Conservation (phyloP, 1,140 invertebrate species). For the Drosophila lacertosa region DNA sequence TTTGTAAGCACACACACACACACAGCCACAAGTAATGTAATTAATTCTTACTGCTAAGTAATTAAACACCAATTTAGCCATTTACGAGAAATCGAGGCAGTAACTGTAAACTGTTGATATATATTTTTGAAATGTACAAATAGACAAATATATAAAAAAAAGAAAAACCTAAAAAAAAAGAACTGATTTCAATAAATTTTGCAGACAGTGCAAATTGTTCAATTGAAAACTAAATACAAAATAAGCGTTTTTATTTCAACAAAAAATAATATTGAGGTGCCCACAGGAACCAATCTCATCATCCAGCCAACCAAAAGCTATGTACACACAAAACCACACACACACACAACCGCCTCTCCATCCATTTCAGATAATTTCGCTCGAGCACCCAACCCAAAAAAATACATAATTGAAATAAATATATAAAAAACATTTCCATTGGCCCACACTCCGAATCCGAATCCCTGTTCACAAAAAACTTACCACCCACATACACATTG, state of each 20-base stretch:
- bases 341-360: conserved; percentile 15
- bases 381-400: neutral
- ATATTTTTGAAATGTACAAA: conserved; percentile 62
- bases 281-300: conserved; percentile 8
- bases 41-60: conserved; percentile 67
- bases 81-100: conserved; percentile 14
- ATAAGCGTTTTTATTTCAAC: conserved; percentile 76
- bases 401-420: neutral
- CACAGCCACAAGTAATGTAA: conserved; percentile 40
- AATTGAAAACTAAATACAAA: conserved; percentile 74
- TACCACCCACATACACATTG: neutral
- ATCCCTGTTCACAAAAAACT: neutral
- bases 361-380: conserved; percentile 32
- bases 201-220: conserved; percentile 62
- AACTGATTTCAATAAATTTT: conserved; percentile 71
- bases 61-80: conserved; percentile 25
- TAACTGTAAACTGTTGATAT: conserved; percentile 37
- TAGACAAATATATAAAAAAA: conserved; percentile 34
- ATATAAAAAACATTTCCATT: too few relatives aligned
- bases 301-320: conserved; percentile 15
- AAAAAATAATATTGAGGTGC: conserved; percentile 22
- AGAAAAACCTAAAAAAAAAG: conserved; percentile 25
- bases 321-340: too few relatives aligned
- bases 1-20: conserved; percentile 70
- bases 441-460: neutral